Evolutionary conservation across 2,797 vertebrate genomes (phyloP).

Genomic region (Sciurus carolinensis): DNA sequence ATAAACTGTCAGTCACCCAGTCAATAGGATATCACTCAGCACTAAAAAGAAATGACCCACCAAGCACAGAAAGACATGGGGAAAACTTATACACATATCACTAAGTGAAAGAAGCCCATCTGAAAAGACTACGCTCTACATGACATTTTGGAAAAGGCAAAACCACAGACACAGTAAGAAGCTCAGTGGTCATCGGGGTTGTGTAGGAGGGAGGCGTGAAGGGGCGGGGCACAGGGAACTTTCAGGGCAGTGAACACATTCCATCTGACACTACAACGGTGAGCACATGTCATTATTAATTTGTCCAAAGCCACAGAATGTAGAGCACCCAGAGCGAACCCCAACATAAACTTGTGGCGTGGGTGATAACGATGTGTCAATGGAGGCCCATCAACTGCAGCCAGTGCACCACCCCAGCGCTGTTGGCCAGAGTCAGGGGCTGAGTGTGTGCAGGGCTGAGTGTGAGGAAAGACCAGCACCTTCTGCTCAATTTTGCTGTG

Average conservation of each 20-base stretch:
- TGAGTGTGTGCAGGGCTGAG: accelerated
- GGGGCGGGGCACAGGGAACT: background rate
- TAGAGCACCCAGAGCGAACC: background rate
- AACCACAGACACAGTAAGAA: background rate
- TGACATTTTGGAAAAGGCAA: background rate
- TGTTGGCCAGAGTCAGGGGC: background rate
- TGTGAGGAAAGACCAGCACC: accelerated
- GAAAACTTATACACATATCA: background rate
- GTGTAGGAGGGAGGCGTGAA: background rate
- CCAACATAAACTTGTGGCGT: background rate
- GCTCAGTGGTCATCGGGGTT: no score
- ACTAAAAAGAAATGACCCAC: background rate
- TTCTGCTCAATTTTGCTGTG: background rate
- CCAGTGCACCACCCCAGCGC: accelerated
- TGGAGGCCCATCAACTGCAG: accelerated
- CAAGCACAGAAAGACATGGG: background rate
- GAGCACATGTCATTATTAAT: background rate
- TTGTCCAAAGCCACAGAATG: background rate
- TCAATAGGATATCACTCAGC: background rate
- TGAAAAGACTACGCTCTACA: background rate
- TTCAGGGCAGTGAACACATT: accelerated
- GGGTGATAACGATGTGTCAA: background rate
- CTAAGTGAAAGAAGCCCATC: background rate
- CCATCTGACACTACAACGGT: accelerated
- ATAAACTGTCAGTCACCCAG: background rate